A percentile compares a stretch with the other conserved stretches of the same genome.
Evolutionary conservation across 1,140 invertebrate species (phyloP).

Genomic region (Anagrus nilaparvatae): DNA sequence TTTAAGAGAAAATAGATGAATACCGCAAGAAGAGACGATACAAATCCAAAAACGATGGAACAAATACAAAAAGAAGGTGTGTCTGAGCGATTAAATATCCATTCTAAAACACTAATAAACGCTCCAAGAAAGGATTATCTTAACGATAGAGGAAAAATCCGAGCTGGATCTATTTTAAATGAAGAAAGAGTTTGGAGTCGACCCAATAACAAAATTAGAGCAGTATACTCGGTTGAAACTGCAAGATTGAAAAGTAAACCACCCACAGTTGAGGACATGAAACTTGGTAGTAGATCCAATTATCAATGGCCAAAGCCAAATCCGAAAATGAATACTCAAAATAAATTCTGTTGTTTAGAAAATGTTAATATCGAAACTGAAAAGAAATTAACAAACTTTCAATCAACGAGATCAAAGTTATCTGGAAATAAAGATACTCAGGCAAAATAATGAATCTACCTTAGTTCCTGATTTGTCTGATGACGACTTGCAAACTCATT

Average conservation of each 20-base stretch:
- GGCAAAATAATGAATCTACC: no score
- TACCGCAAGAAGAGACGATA: slow-evolving; percentile 75
- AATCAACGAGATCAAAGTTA: no score
- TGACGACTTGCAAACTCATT: no score
- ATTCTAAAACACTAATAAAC: slow-evolving; percentile 41
- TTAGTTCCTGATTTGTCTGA: no score
- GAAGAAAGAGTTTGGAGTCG: slow-evolving; percentile 35
- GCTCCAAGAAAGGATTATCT: slow-evolving; percentile 45
- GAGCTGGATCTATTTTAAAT: slow-evolving; percentile 22
- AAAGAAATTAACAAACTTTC: slow-evolving; percentile 28
- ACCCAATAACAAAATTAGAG: slow-evolving; percentile 25
- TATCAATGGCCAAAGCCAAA: slow-evolving; percentile 11
- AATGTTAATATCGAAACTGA: slow-evolving; percentile 35
- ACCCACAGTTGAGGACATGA: slow-evolving; percentile 37
- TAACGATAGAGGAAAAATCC: slow-evolving; percentile 35
- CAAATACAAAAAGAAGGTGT: slow-evolving; percentile 85
- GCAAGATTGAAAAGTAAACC: slow-evolving; percentile 44
- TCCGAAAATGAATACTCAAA: slow-evolving; percentile 23
- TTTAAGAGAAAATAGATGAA: slow-evolving; percentile 73
- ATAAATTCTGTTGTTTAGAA: slow-evolving; percentile 41
- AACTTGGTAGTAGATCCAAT: slow-evolving; percentile 33
- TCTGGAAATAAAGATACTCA: no score
- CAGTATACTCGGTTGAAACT: slow-evolving; percentile 39
- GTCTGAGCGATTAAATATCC: slow-evolving; percentile 51
- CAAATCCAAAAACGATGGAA: slow-evolving; percentile 87